Evolutionary conservation across 2,888 invertebrate species (phyloP), one percentile per base, ranked within the genome.

Genomic region (Lasioglossum pauxillum): DNA sequence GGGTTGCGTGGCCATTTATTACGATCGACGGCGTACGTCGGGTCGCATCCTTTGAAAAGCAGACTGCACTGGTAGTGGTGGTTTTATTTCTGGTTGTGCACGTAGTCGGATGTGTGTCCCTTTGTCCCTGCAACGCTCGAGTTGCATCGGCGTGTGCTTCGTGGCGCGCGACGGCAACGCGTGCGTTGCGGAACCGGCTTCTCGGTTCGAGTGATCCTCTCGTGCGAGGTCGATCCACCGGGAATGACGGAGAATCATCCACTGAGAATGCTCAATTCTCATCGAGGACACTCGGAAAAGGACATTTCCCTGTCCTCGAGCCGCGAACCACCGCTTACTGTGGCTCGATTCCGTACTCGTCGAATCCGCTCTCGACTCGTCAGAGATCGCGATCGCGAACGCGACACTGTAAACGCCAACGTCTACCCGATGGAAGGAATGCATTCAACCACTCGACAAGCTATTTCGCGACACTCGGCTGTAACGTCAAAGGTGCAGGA

Each of bases 51-150:
- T 64, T 64, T 64, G 60, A 64, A 64, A 16, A 27, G 60, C 60
- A 31, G 60, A 64, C 27, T 27, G 60, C 67, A 38, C 44, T 81
- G 73, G 27, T 78, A 38, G 72, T 81, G 78, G 64, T 77, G 38
- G 81, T 75, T 77, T 57, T 60, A 23, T 80, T 74, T 46, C 67
- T 64, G 44, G 64, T 57, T 57, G 67, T 83, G 82, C 76, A 77
- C 75, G 78, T 83, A 74, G 81, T 82, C 57, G 76, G 78, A 67
- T 69, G 78, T 27, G 69, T 82, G 78, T 85, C 84, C 83, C 90
- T 90, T 90, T 90, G 90, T 90, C 89, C 90, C 83, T 86, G 90
- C 83, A 88, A 90, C 87, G 90, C 90, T 90, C 87, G 90, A 90
- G 88, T 87, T 90, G 87, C 86, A 82, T 83, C 76, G 75, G 80